Evolutionary conservation across 2,888 invertebrate species (phyloP).

Genomic region (Synanthedon myopaeformis): DNA sequence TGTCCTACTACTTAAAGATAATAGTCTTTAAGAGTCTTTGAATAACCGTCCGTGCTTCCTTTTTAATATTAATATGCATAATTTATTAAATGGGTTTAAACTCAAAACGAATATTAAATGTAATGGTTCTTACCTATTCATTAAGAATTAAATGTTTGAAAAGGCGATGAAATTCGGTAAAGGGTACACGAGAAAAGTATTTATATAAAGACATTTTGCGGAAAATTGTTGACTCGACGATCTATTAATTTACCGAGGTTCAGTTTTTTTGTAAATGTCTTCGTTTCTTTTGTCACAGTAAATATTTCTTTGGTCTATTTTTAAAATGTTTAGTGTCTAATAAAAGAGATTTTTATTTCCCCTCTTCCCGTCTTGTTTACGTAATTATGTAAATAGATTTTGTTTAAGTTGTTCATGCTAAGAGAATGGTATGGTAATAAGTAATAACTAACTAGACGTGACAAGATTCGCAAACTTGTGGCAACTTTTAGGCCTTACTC

Average conservation of each 20-base stretch:
- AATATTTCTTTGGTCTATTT: neutral
- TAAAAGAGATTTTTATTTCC: too few species aligned
- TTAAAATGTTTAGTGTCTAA: neutral
- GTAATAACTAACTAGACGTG: neutral
- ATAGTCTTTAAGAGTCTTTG: neutral
- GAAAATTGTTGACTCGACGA: neutral
- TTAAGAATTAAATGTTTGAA: too few species aligned
- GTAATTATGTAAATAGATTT: neutral
- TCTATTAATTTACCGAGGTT: neutral
- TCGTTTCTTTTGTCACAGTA: neutral
- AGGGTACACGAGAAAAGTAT: neutral
- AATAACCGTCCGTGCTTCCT: neutral
- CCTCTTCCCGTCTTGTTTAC: too few species aligned
- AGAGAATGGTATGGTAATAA: too few species aligned
- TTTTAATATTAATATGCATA: neutral
- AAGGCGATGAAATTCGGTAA: too few species aligned
- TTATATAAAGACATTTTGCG: neutral
- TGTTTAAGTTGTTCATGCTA: neutral
- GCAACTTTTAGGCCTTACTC: slow-evolving; percentile 14
- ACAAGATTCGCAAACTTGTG: slow-evolving; percentile 16
- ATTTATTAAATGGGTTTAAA: too few species aligned
- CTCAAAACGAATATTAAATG: too few species aligned
- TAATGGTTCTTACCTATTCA: too few species aligned
- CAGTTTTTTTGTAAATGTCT: neutral
- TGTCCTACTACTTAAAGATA: slow-evolving; percentile 21